Percentiles rank a stretch among this genome's conserved stretches.
Conservation (phyloP, 2,113 vertebrate species). For the Cynopterus brachyotis region DNA sequence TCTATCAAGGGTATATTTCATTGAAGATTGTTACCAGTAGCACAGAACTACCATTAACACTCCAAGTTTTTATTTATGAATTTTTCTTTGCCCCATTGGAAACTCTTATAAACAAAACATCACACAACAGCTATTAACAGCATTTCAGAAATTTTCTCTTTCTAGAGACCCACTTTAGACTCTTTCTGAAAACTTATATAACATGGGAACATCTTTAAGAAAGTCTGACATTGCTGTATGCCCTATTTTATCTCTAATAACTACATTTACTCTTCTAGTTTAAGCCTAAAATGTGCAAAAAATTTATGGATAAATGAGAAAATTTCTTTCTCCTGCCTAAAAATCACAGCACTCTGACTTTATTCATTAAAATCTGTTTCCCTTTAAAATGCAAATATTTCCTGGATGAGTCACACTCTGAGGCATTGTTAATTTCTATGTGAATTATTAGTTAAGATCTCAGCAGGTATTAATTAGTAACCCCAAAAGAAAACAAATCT, state of each 20-base stretch:
- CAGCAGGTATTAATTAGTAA: conserved; percentile 31
- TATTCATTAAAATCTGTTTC: conserved; percentile 4
- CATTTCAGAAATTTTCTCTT: background rate
- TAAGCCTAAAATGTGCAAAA: background rate
- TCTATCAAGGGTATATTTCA: background rate
- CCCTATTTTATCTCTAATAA: background rate
- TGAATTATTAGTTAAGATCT: conserved; percentile 3
- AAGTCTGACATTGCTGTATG: background rate
- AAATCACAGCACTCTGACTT: background rate
- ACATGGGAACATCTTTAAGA: background rate
- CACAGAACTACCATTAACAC: background rate
- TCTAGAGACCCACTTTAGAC: background rate
- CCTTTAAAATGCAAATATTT: conserved; percentile 21
- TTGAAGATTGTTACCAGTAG: background rate
- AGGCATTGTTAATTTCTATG: background rate
- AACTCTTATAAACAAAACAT: background rate
- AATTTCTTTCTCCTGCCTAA: background rate
- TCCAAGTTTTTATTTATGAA: background rate
- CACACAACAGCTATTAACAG: background rate
- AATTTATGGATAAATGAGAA: background rate
- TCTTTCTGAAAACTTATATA: background rate
- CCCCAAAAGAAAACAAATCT: background rate
- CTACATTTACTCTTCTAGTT: background rate
- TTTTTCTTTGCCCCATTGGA: background rate
- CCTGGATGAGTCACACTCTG: background rate